Evolutionary conservation across 2,113 vertebrate genomes (phyloP), one percentile per base, ranked within the genome.

Genomic region (Eupsittula cactorum): DNA sequence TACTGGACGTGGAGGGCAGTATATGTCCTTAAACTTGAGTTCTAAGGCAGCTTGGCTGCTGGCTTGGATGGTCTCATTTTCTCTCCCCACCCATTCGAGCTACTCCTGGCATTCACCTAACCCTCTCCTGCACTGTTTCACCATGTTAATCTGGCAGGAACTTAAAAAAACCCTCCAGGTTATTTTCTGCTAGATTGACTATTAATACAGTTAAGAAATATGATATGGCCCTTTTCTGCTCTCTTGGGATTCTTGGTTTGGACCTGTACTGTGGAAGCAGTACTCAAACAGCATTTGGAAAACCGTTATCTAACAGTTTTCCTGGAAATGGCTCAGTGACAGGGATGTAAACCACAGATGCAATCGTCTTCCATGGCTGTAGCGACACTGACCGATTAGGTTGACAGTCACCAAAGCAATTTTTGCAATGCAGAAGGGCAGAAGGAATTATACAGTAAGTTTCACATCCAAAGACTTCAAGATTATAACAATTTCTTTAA

Each of bases 131-230:
- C 41, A 21, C 16, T 46, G 8, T 37, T 77, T 50, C 33, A 81
- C 60, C 7, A 49, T 6, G 13, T 9, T 59, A 25, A 59, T 25
- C 52, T 33, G 47, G 8, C 17, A 76, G 60, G 64, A 90, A 42
- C 1, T 37, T 59, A 33, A 67, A 80, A 50, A 50, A 4, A 0
- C 1, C 2, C 27, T 39, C 20, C 1, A 5, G n/a, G 15, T 59
- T 68, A 25, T 67, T 60, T 68, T 77, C 53, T 88, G 39, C 33
- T 60, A 70, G 10, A 64, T 11, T 76, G 29, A 31, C 25, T 76
- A 41, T 17, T 71, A 70, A 52, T 70, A 21, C 25, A 60, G 10
- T 47, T 57, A 53, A 37, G 39, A 46, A 80, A 80, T 46, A 71
- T 1, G 11, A 19, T 28, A 57, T 1, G 13, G 10, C 10, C 25